A percentile compares a stretch with the other conserved stretches of the same genome.
Conservation (phyloP, 2,797 vertebrate species). For the Aplochiton taeniatus region DNA sequence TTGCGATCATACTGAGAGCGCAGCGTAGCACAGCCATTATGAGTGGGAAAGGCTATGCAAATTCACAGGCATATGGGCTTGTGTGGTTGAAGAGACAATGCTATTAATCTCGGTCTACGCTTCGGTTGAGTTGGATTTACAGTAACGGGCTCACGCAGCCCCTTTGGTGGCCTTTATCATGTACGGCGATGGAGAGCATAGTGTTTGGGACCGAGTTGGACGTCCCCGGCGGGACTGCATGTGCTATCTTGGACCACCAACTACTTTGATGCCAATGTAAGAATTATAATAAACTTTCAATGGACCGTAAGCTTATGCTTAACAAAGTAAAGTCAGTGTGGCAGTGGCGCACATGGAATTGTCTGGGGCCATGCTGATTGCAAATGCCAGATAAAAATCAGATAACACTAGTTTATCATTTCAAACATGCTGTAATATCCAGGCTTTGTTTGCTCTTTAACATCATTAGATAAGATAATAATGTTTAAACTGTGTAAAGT, state of each 20-base stretch:
- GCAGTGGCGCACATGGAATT: no score
- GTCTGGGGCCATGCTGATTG: no score
- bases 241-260: slow-evolving; percentile 80
- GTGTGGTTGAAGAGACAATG: slow-evolving; percentile 49
- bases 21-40: slow-evolving; percentile 1
- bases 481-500: no score
- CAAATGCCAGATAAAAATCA: no score
- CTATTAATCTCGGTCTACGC: slow-evolving; percentile 25
- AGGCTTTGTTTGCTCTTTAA: no score
- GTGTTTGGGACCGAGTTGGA: slow-evolving; percentile 75
- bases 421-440: no score
- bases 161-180: slow-evolving; percentile 56
- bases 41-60: slow-evolving; percentile 41
- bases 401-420: no score
- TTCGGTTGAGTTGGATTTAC: slow-evolving; percentile 40
- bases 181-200: slow-evolving; percentile 74
- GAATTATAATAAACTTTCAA: slow-evolving; percentile 52
- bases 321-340: no score
- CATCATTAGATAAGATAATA: no score
- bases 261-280: slow-evolving; percentile 79
- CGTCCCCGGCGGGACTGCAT: slow-evolving; percentile 77
- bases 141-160: slow-evolving; percentile 28
- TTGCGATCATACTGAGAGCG: slow-evolving; percentile 29
- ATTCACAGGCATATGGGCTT: slow-evolving; percentile 56
- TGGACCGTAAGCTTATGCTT: background rate